Evolutionary conservation across 2,113 vertebrate genomes (phyloP).

Genomic region (Brachypteracias leptosomus): DNA sequence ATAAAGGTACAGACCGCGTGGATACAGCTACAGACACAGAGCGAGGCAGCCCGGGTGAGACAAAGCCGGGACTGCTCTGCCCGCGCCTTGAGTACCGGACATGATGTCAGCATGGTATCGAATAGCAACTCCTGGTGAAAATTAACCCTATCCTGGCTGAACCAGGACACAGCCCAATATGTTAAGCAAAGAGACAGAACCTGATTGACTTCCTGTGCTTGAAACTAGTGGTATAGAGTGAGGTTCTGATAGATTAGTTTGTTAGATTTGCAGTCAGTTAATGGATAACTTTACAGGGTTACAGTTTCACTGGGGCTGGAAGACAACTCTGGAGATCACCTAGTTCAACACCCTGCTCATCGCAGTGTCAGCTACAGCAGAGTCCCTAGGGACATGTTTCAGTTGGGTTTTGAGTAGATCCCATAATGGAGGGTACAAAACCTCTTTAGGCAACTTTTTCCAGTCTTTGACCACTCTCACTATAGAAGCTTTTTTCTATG

Average conservation of each 20-base stretch:
- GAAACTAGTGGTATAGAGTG: neutral
- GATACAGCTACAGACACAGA: too few relatives aligned
- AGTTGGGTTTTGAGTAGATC: neutral
- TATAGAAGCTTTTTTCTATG: neutral
- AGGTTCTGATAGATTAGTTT: neutral
- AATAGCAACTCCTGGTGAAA: too few relatives aligned
- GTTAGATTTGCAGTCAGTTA: neutral
- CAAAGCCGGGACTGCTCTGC: too few relatives aligned
- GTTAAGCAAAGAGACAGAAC: neutral
- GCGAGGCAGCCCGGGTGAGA: too few relatives aligned
- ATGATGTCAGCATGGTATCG: too few relatives aligned
- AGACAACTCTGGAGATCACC: neutral
- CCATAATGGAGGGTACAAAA: neutral
- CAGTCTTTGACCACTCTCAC: neutral
- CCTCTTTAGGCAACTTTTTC: neutral
- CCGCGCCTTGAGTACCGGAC: too few relatives aligned
- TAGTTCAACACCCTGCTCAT: neutral
- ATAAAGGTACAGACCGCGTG: too few relatives aligned
- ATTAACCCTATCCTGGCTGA: too few relatives aligned
- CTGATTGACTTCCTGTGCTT: neutral
- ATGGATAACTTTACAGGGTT: neutral
- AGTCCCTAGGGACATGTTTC: neutral
- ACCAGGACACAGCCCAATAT: too few relatives aligned
- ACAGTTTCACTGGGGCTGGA: neutral
- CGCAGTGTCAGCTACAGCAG: neutral